These are phyloP conservation scores for Trinectes maculatus DNA, from an alignment of 2,113 vertebrate species.

Conservation along the genomic window DNA sequence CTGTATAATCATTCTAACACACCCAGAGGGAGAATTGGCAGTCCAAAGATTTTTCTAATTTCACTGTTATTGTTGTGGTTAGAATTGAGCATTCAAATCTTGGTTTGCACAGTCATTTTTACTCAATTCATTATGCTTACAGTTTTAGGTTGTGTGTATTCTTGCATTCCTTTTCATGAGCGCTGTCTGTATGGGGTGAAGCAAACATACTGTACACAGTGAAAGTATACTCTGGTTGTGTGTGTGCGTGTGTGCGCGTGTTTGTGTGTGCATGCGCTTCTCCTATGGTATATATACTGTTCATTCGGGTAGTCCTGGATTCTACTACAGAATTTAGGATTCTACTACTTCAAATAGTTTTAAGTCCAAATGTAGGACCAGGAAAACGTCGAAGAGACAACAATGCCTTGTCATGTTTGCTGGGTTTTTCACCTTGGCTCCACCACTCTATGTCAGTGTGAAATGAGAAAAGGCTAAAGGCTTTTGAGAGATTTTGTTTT, in stretches of 20 bases:
- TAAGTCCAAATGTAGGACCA: slow-evolving; percentile 1
- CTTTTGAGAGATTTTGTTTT: background rate
- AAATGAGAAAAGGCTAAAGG: background rate
- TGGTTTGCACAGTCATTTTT: slow-evolving; percentile 32
- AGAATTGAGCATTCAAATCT: slow-evolving; percentile 63
- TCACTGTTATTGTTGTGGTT: slow-evolving; percentile 47
- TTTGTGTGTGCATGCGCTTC: slow-evolving; percentile 13
- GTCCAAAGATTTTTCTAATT: slow-evolving; percentile 87
- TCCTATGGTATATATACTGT: slow-evolving; percentile 89
- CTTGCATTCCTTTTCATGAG: slow-evolving; percentile 49
- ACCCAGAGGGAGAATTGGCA: slow-evolving; percentile 83
- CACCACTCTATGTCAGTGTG: background rate
- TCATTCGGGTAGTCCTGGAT: slow-evolving; percentile 87
- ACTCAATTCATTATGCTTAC: slow-evolving; percentile 12
- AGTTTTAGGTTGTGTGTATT: slow-evolving; percentile 43
- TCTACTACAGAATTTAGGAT: too few relatives aligned
- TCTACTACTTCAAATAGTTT: slow-evolving; percentile 36
- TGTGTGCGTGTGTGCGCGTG: slow-evolving; percentile 56
- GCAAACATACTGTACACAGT: slow-evolving; percentile 46
- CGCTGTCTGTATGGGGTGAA: slow-evolving; percentile 23
- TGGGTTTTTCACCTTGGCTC: slow-evolving; percentile 2
- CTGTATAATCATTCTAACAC: slow-evolving; percentile 86
- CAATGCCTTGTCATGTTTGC: background rate
- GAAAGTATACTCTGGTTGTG: slow-evolving; percentile 43
- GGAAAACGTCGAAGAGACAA: background rate